Conservation (phyloP, 2,113 vertebrate genomes). For the Hemiscyllium ocellatum region DNA sequence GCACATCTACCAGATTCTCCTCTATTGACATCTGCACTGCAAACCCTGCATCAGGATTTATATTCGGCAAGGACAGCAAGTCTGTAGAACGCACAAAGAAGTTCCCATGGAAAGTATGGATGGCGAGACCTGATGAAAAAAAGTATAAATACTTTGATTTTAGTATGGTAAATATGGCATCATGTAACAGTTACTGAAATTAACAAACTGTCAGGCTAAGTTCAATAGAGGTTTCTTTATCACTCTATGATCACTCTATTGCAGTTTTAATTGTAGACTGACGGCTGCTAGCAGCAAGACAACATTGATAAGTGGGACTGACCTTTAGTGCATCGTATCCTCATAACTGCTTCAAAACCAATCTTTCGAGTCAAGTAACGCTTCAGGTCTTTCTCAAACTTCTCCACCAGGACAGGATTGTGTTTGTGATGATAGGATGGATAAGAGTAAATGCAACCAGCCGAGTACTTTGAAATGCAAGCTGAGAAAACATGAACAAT, state of each 20-base stretch:
- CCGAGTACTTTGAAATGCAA: constrained; percentile 91
- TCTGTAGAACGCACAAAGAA: constrained; percentile 96
- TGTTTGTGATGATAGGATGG: constrained; percentile 88
- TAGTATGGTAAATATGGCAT: not conserved
- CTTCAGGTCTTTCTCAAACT: constrained; percentile 83
- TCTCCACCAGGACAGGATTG: constrained; percentile 80
- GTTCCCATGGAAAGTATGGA: constrained; percentile 98
- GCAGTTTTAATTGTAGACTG: not conserved
- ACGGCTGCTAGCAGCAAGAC: not conserved
- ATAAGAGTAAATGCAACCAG: constrained; percentile 86
- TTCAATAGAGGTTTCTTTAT: not conserved
- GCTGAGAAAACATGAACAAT: constrained; percentile 56
- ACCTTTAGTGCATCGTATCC: constrained; percentile 98
- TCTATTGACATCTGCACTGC: constrained; percentile 97
- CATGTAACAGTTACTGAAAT: not conserved
- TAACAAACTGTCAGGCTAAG: not conserved
- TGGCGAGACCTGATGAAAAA: constrained; percentile 75
- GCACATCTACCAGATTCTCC: constrained; percentile 82
- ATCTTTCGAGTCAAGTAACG: constrained; percentile 89
- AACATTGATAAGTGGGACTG: not conserved
- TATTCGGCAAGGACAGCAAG: constrained; percentile 83
- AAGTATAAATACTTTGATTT: constrained; percentile 9
- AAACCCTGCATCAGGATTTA: constrained; percentile 91
- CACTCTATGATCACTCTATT: not conserved
- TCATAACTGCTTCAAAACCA: constrained; percentile 96